Evolutionary conservation across 2,888 invertebrate genomes (phyloP), one percentile per base, ranked within the genome.

Genomic region (Ceratothoa steindachneri): DNA sequence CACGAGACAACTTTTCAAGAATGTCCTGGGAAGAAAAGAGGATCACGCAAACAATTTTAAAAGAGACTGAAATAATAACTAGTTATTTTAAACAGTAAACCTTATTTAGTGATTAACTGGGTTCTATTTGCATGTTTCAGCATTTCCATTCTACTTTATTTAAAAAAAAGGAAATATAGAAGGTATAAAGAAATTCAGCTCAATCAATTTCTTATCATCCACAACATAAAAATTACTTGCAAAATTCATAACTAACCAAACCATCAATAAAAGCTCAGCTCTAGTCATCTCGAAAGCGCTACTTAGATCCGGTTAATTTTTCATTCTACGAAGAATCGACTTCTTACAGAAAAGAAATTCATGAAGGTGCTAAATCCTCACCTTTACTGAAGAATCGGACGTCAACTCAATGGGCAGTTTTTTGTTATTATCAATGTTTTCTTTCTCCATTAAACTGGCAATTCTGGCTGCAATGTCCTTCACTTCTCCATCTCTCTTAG

Each of bases 401-500:
- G 67, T 75, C n/a, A 76, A 69, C 30, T 79, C 78, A 51, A 74
- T 69, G 9, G 75, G 72, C 5, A 69, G 31, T 31, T 64, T 68
- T 67, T 70, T 78, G 19, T 67, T 72, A 9, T 72, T 74, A 51
- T 74, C 77, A n/a, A 74, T 55, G 31, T 69, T 67, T 64, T 77
- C 77, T 72, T 77, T 77, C 15, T 79, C 76, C 65, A 76, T 73
- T 24, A 79, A 72, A 53, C 76, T 74, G 22, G 72, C 69, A 19
- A 79, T 79, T 55, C 79, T 67, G 19, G 75, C 73, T 24, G 75
- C 75, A 24, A 79, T 64, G 85, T 94, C 93, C 85, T 93, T 93
- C 67, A 94, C 93, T 67, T 93, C 93, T 82, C 91, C 91, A 85
- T 93, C 93, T 80, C 91, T 88, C 83, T 91, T 91, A 69, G 92